Percentiles rank a stretch among this genome's conserved stretches.
These are phyloP conservation scores for Trissolcus brochymenae DNA, from an alignment of 2,888 invertebrate genomes.

Conservation along the genomic window DNA sequence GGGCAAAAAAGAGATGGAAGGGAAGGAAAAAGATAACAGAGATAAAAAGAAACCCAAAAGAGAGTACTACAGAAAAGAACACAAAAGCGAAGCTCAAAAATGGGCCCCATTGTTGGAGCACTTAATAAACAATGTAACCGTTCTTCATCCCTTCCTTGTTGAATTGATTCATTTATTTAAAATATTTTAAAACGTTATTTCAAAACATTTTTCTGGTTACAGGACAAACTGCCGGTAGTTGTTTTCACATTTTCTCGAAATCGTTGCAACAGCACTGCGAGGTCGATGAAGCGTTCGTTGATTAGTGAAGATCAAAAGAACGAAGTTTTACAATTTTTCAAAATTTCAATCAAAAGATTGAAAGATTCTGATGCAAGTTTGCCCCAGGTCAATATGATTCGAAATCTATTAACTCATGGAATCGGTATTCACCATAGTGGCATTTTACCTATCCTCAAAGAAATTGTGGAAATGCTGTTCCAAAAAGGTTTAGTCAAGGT, in stretches of 20 bases:
- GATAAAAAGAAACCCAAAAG: not conserved
- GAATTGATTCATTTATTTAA: not conserved
- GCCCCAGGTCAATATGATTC: constrained; percentile 88
- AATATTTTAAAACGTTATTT: not conserved
- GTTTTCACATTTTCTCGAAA: constrained; percentile 94
- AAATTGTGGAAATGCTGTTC: constrained; percentile 98
- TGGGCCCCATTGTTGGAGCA: constrained; percentile 34
- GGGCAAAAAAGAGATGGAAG: not conserved
- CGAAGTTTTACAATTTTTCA: constrained; percentile 90
- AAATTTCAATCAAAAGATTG: constrained; percentile 85
- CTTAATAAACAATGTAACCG: constrained; percentile 11
- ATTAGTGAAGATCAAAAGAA: constrained; percentile 91
- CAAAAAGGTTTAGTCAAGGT: constrained; percentile 93
- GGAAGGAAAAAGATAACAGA: not conserved
- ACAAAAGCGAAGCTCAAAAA: constrained; percentile 8
- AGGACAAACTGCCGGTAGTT: constrained; percentile 92
- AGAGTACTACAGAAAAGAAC: not conserved
- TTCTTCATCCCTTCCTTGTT: too few species aligned
- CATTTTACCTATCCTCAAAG: constrained; percentile 97
- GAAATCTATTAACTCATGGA: constrained; percentile 86
- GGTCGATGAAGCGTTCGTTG: constrained; percentile 76
- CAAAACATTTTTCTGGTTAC: constrained; percentile 1
- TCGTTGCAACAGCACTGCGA: constrained; percentile 85
- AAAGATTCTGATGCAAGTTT: constrained; percentile 91
- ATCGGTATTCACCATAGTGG: constrained; percentile 99